Conservation (phyloP, 2,888 invertebrate genomes). For the Ryuthela nishihirai region DNA sequence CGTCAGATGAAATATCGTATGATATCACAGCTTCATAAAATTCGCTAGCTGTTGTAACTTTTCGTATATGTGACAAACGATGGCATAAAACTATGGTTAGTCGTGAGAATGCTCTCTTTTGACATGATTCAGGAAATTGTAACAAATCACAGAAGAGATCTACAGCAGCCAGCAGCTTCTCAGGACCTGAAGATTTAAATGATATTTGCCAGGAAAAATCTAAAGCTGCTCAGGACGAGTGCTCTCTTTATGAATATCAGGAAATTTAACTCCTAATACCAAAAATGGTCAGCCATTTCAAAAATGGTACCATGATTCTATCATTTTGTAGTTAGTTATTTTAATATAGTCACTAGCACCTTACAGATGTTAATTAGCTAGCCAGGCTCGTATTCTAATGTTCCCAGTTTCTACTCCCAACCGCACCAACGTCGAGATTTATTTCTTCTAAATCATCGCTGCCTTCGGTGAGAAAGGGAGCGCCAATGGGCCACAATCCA, state of each 20-base stretch:
- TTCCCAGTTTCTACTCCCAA: constrained; percentile 66
- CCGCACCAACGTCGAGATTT: no score
- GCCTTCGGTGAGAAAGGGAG: no score
- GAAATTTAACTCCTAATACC: constrained; percentile 61
- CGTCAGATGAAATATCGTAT: constrained; percentile 69
- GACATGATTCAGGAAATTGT: constrained; percentile 57
- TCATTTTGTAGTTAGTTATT: constrained; percentile 70
- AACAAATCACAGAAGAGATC: constrained; percentile 80
- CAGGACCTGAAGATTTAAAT: constrained; percentile 70
- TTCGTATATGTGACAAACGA: constrained; percentile 74
- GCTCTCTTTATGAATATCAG: constrained; percentile 52
- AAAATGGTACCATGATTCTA: constrained; percentile 75
- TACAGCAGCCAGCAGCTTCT: constrained; percentile 78
- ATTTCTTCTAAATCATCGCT: no score
- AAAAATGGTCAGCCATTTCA: constrained; percentile 82
- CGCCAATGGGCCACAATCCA: no score
- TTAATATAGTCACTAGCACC: constrained; percentile 69
- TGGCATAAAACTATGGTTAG: constrained; percentile 77
- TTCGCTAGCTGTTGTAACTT: constrained; percentile 71
- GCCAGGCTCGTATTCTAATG: constrained; percentile 56
- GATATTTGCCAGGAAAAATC: constrained; percentile 72
- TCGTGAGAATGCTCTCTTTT: constrained; percentile 59
- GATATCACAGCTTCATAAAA: constrained; percentile 76
- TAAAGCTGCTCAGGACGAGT: constrained; percentile 65
- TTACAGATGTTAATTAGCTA: constrained; percentile 64